Evolutionary conservation across 2,113 vertebrate genomes (phyloP).

Genomic region (Myiozetetes cayanensis): DNA sequence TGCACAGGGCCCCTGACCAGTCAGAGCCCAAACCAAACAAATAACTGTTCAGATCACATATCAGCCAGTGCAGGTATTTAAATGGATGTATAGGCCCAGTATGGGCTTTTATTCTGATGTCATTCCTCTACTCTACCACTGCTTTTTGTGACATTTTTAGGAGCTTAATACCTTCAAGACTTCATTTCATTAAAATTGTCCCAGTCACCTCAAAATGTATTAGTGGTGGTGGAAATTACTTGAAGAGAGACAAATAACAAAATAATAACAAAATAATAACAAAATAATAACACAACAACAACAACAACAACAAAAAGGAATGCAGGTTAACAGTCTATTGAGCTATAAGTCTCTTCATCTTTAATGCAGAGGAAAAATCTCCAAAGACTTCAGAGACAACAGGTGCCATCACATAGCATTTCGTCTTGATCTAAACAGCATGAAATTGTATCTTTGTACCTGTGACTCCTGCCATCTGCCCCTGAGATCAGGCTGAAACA

Average conservation of each 20-base stretch:
- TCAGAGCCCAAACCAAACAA: background rate
- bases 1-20: background rate
- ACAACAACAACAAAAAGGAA: background rate
- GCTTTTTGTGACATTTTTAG: background rate
- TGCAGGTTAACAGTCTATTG: background rate
- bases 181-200: background rate
- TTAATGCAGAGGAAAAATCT: background rate
- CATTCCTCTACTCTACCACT: background rate
- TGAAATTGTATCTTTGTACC: conserved; percentile 27
- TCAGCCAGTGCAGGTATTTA: background rate
- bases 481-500: background rate
- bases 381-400: conserved; percentile 5
- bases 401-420: conserved; percentile 17
- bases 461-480: conserved; percentile 44
- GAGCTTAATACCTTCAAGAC: background rate
- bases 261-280: background rate
- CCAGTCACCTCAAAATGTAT: background rate
- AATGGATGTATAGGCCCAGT: background rate
- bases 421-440: conserved; percentile 4
- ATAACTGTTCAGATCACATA: background rate
- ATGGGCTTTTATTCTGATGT: background rate
- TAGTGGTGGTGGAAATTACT: background rate
- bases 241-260: background rate
- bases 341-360: background rate
- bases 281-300: background rate